Evolutionary conservation across 2,888 invertebrate species (phyloP), one percentile per base, ranked within the genome.

Genomic region (Lithophane ornitopus): DNA sequence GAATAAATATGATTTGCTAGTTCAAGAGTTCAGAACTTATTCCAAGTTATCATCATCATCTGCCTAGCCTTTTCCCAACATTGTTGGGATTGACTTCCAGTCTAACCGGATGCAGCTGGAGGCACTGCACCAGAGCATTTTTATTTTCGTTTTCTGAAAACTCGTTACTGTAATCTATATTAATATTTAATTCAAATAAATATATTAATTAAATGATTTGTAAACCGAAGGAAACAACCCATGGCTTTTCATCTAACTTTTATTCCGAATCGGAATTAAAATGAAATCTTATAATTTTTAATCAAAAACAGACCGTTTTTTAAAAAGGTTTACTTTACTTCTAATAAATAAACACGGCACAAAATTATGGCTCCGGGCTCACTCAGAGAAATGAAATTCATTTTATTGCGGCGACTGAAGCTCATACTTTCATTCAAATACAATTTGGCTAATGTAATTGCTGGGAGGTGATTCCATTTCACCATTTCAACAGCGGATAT

Each of bases 401-500:
- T 92, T 94, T 94, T 93, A 94, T 92, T 91, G 92, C 92, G 91
- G 92, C 89, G 91, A 92, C 92, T 88, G 89, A 87, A 85, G 90
- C 90, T 90, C 91, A 91, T 93, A 90, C 91, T 90, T 89, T 90
- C 91, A 91, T 93, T 94, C 92, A 90, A 93, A 94, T 94, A 93
- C 93, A 93, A 94, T 94, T 95, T 93, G 89, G 92, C 91, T 94
- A 94, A 95, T 94, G 94, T 93, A 92, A 94, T 94, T 94, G 93
- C 91, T 91, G 76, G 41, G 88, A 92, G 91, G 91, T 93, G 93
- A 92, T 93, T 91, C 89, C 85, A 87, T 91, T 93, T 89, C 89
- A 89, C 77, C 88, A 86, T 44, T 63, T 63, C 63, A 58, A 19
- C 63, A 41, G 76, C 74, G 65, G 79, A 81, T 85, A 80, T 80